Base-by-base conservation (phyloP, 2,888 invertebrate genomes). In the Rhagophthalmus giganteus region DNA sequence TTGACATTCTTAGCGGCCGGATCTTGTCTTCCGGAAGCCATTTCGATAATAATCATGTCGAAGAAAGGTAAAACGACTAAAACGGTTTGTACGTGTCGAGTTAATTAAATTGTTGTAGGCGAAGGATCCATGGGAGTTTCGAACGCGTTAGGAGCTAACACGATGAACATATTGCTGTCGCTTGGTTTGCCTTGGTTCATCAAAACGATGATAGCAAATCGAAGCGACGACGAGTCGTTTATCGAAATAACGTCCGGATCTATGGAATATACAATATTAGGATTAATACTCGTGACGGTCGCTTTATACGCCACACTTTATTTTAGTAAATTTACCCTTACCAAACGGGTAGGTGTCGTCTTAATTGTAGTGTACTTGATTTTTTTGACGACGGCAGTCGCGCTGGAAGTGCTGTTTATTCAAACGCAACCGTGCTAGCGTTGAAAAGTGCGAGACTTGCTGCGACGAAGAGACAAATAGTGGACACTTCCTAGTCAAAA, bases 1-100 rank as follows among this genome's bases (percentile, higher is more conserved):
- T 84, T 95, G 66, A 94, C 94, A 0, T 88, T 95, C 66, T 76
- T 94, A 53, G 93, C 94, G 0, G 90, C 90, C 10, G 95, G 94
- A 2, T 92, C 93, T 1, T 91, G 91, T 62, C 80, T 95, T 62
- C 95, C 95, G 0, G 95, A 88, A 72, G 81, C 84, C 8, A 81
- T 85, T 15, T 90, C 94, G 0, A 90, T 92, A 65, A 83, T 88
- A 24, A 90, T 95, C 57, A 89, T 94, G 68, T 85, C 92, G 1
- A 81, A 88, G 66, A 85, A 87, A 81, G 94, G 71, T 59, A 33
- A 11, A 11, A 6, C 28, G n/a, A n/a, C n/a, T n/a, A 9, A 11
- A 13, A 41, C 25, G 9, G 9, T 28, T 4, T 7, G 10, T 9
- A n/a, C 1, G 14, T 34, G 20, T 20, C 13, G 12, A 16, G 47